Evolutionary conservation across 2,797 vertebrate species (phyloP), one percentile per base, ranked within the genome.

Genomic region (Enteromius thamalakanensis): DNA sequence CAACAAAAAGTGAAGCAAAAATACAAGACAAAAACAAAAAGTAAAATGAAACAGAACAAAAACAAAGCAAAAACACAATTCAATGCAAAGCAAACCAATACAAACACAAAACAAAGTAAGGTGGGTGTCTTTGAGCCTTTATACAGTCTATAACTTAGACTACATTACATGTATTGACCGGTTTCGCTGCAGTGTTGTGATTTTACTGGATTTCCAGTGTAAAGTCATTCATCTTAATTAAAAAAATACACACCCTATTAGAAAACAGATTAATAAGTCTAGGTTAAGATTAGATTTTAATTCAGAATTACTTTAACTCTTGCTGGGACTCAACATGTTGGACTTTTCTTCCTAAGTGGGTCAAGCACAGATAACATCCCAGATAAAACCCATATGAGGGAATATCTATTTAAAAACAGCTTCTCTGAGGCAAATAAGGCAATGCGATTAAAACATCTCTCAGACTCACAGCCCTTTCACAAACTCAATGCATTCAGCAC

Each of bases 311-410:
- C 10, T 72, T n/a, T 51, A 2, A 51, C 26, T 72, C 32, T 37
- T 55, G 32, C 32, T 37, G 21, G 29, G 32, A 75, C 21, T 37
- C 11, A 32, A n/a, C 32, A n/a, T n/a, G 29, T 34, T 21, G 47
- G 67, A 45, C 40, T 69, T 26, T 12, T 75, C 72, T 58, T 75
- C 12, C 21, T 58, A 40, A 40, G 21, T 40, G 12, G 51, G 32
- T 75, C 72, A 55, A 75, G 51, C 23, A 17, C 72, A 75, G 32
- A 58, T 74, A 74, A 74, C 47, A 74, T 51, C 47, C 49, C 47
- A 74, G 47, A 74, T 37, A 37, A 55, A 55, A 37, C 34, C 32
- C 12, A 58, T 40, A 12, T 75, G 32, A 23, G 51, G 19, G 14
- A 37, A 75, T 9, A 7, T 29, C 6, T 29, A 62, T 62, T 62